Conservation (phyloP, 1,140 invertebrate genomes). For the Ostrea edulis region DNA sequence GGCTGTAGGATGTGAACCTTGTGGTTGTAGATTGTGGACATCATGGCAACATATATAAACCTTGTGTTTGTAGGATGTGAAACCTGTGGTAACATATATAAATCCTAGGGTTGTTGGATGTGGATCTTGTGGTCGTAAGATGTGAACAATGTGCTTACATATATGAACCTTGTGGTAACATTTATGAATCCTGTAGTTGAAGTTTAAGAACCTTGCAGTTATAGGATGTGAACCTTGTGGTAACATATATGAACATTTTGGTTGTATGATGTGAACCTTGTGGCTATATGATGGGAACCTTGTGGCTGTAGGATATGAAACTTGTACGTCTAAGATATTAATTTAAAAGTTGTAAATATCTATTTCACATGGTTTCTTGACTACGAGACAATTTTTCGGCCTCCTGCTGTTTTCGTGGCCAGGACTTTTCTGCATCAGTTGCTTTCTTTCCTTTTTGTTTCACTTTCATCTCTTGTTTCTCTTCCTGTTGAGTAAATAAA, state of each 20-base stretch:
- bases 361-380: background rate
- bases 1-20: too few relatives aligned
- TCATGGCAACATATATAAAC: too few relatives aligned
- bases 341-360: background rate
- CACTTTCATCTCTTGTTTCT: slow-evolving; percentile 24
- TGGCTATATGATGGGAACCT: background rate
- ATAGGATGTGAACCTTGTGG: background rate
- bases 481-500: slow-evolving; percentile 20
- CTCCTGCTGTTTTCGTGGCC: slow-evolving; percentile 63
- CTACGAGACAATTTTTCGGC: background rate
- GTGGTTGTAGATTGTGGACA: too few relatives aligned
- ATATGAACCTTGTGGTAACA: too few relatives aligned
- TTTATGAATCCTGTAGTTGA: too few relatives aligned
- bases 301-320: background rate
- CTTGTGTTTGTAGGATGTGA: too few relatives aligned
- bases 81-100: too few relatives aligned
- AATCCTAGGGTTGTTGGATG: too few relatives aligned
- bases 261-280: background rate
- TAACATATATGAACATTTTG: too few relatives aligned
- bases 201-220: background rate
- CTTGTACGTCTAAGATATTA: background rate
- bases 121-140: too few relatives aligned
- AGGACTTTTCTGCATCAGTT: slow-evolving; percentile 61
- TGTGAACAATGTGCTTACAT: background rate
- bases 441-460: slow-evolving; percentile 51